phyloP scores from a whole-genome alignment of 2,113 vertebrate genomes.

The Gambusia holbrooki region DNA sequence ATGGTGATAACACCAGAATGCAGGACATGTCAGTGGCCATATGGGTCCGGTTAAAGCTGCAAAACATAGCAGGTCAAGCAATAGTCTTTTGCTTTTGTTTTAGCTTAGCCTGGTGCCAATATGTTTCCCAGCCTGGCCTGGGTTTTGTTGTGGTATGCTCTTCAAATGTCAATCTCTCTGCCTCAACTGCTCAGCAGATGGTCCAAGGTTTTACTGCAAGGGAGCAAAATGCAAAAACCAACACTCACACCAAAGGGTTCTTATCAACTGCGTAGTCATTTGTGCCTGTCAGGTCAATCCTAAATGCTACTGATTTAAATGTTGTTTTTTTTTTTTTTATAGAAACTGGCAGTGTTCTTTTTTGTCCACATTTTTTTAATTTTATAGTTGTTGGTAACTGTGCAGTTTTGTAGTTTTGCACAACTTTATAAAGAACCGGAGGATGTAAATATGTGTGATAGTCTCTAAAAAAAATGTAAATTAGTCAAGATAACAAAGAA shows the following conservation, averaged over 20 bases:
- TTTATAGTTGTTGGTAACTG: neutral
- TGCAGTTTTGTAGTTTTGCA: too few relatives aligned
- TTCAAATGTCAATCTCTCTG: conserved; percentile 49
- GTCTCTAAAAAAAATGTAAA: too few relatives aligned
- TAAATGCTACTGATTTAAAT: neutral
- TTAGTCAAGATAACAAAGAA: too few relatives aligned
- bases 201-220: conserved; percentile 59
- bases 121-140: conserved; percentile 8
- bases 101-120: too few relatives aligned
- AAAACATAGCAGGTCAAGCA: neutral
- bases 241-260: neutral
- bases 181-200: conserved; percentile 63
- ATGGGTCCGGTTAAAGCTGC: neutral
- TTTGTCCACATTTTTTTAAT: neutral
- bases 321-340: neutral
- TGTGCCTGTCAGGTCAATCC: conserved; percentile 11
- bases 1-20: neutral
- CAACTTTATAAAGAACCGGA: too few relatives aligned
- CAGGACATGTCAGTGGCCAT: neutral
- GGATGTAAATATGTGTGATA: too few relatives aligned
- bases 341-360: neutral
- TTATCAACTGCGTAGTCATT: conserved; percentile 2
- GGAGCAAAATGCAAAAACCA: conserved; percentile 15
- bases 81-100: neutral
- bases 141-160: conserved; percentile 23